phyloP scores from a whole-genome alignment of 2,113 vertebrate genomes.

The Cyphomyrus discorhynchus region DNA sequence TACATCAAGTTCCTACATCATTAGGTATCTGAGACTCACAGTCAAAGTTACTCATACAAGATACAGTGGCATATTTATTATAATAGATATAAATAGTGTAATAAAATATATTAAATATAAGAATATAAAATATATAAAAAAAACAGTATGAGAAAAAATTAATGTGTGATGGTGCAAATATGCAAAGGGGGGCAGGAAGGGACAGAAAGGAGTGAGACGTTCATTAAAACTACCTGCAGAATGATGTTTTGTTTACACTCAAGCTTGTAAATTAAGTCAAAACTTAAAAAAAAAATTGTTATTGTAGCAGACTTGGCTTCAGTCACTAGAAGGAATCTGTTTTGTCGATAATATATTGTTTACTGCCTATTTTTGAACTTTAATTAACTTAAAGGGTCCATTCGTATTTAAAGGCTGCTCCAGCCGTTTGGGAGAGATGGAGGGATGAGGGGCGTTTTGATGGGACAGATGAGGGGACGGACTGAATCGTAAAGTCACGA shows the following conservation, averaged over 20 bases:
- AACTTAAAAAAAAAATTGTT: background rate
- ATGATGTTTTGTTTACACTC: background rate
- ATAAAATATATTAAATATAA: background rate
- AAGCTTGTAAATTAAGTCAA: background rate
- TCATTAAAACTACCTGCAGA: background rate
- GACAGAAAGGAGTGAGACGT: background rate
- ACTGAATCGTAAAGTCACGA: no score
- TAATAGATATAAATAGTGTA: background rate
- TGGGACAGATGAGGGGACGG: constrained; percentile 4
- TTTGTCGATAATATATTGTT: background rate
- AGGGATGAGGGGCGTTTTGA: background rate
- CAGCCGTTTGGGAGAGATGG: background rate
- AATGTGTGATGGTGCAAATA: background rate
- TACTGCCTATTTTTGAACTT: background rate
- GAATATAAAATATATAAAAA: background rate
- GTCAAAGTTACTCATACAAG: background rate
- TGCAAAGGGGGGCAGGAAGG: background rate
- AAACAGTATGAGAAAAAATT: background rate
- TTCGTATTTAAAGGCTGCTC: background rate
- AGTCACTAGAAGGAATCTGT: background rate
- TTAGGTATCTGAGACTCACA: background rate
- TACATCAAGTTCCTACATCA: background rate
- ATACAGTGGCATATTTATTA: background rate
- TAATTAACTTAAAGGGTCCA: background rate
- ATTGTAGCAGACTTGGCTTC: background rate